Percentiles rank a stretch among this genome's conserved stretches.
Evolutionary conservation across 2,113 vertebrate species (phyloP).

Genomic region (Centropus unirufus): DNA sequence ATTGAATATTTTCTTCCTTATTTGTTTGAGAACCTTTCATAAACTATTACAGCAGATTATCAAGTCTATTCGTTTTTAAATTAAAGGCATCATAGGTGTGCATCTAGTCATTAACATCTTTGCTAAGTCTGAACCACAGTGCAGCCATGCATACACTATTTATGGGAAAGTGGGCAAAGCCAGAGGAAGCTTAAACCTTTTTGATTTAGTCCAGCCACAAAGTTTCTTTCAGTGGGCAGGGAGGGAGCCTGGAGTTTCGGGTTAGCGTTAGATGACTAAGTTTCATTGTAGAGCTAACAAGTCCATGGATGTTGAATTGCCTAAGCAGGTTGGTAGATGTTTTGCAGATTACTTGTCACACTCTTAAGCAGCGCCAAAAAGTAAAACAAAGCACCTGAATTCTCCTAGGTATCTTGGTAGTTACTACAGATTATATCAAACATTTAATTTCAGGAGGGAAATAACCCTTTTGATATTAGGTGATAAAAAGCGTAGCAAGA

Average conservation of each 20-base stretch:
- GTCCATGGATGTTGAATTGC: not conserved
- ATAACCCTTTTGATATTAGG: not conserved
- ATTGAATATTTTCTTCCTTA: not conserved
- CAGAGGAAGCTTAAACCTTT: not conserved
- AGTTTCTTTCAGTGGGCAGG: slow-evolving; percentile 10
- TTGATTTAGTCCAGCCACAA: not conserved
- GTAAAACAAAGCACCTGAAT: slow-evolving; percentile 1
- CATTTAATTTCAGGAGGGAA: not conserved
- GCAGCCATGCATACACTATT: not conserved
- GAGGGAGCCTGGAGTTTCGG: not conserved
- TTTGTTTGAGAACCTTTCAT: not conserved
- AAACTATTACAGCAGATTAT: not conserved
- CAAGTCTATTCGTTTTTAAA: not conserved
- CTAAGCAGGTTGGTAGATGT: slow-evolving; percentile 5
- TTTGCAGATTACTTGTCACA: not conserved
- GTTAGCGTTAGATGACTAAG: not conserved
- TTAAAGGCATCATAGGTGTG: not conserved
- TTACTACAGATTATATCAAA: not conserved
- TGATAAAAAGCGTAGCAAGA: not conserved
- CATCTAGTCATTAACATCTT: not conserved
- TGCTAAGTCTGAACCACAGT: not conserved
- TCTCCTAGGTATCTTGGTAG: not conserved
- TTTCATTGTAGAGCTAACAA: not conserved
- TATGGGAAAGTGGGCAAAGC: slow-evolving; percentile 1
- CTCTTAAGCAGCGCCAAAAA: not conserved